Base-by-base conservation (phyloP, 1,140 invertebrate genomes). In the Habropoda laboriosa region DNA sequence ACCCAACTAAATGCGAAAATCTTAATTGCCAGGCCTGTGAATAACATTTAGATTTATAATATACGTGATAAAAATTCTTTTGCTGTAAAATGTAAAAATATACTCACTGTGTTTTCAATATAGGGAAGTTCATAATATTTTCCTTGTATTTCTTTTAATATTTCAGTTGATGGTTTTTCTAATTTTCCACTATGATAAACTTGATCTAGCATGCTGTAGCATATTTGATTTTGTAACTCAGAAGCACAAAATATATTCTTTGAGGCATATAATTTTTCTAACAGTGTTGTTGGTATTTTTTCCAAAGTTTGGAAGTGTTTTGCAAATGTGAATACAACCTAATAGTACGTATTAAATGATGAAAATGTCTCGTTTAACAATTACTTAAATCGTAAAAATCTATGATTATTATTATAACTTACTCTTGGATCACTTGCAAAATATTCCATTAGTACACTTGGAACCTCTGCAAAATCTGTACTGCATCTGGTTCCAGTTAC, bases 391-490 rank as follows among this genome's bases (percentile, higher is more conserved):
- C 47, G 6, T 12, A 35, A 24, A 10, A 66, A 3, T n/a, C n/a
- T n/a, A n/a, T n/a, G n/a, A n/a, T 35, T 49, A 18, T 42, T 30
- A 35, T 35, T 5, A n/a, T 63, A 64, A 87, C 81, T 88, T 89
- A 98, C 97, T 84, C 97, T 94, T 2, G 97, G 96, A 94, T 99
- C 97, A 63, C 95, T 95, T 35, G 98, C 97, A 94, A 99, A 99
- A 92, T 98, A 99, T 94, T 99, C 99, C 98, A 99, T 99, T 24
- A 99, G 93, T 78, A 99, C 96, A 61, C 98, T 99, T 35, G 99
- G 99, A 42, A 99, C 97, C 95, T 99, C 99, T 6, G 99, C 99
- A 91, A 99, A 97, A 94, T 99, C 99, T 8, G 99, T 99, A 49
- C 97, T 96, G 91, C 98, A 99, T 79, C 99, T 94, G 1, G 99